These are phyloP conservation scores for Steinernema hermaphroditum DNA, from an alignment of 2,888 invertebrate genomes.

Conservation along the genomic window DNA sequence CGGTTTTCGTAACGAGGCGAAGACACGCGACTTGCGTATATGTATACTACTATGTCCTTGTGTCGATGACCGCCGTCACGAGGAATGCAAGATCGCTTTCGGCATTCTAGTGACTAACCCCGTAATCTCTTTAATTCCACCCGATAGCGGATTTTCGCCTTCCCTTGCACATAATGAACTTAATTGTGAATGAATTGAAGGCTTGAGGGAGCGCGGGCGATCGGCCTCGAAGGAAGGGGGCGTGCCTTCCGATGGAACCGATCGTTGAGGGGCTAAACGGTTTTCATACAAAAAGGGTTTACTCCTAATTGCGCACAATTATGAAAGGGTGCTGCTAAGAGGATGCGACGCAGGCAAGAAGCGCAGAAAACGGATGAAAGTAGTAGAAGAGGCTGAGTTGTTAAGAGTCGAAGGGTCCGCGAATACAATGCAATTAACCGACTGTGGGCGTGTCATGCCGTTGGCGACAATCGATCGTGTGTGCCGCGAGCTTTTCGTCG, in stretches of 20 bases:
- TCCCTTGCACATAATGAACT: not conserved
- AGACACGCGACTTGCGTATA: not conserved
- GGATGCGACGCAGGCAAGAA: not conserved
- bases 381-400: slow-evolving; percentile 19
- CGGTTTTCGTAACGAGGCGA: not conserved
- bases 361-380: not conserved
- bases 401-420: slow-evolving; percentile 29
- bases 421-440: slow-evolving; percentile 31
- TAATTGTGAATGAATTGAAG: not conserved
- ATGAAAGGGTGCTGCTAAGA: not conserved
- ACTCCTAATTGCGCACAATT: not conserved
- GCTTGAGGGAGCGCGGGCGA: not conserved
- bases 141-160: not conserved
- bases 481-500: slow-evolving; percentile 27
- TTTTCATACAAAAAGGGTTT: too few species aligned
- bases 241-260: too few species aligned
- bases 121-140: not conserved
- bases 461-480: slow-evolving; percentile 25
- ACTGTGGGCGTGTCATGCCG: slow-evolving; percentile 31
- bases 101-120: not conserved
- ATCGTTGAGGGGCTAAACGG: too few species aligned
- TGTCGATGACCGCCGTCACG: not conserved
- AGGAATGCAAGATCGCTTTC: not conserved
- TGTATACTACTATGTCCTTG: not conserved
- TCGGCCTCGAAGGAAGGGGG: too few species aligned